Evolutionary conservation across 2,113 vertebrate species (phyloP).

Genomic region (Prinia subflava): DNA sequence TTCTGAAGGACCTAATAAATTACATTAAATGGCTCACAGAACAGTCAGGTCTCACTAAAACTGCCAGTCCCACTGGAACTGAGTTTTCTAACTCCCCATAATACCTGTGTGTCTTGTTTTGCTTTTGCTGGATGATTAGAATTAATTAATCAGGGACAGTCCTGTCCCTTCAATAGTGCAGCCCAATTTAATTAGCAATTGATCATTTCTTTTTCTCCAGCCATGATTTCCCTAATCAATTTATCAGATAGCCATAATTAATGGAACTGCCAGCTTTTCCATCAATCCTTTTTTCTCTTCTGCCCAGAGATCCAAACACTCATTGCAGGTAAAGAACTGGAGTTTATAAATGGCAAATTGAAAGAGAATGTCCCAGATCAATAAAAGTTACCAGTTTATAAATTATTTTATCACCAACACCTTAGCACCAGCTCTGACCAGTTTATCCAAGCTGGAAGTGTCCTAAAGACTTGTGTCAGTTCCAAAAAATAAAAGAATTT

Average conservation of each 20-base stretch:
- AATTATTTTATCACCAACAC: background rate
- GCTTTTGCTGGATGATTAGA: background rate
- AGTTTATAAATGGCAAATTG: background rate
- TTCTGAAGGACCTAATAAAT: background rate
- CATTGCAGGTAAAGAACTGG: background rate
- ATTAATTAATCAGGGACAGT: background rate
- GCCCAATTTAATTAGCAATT: background rate
- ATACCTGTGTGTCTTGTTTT: background rate
- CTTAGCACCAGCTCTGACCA: background rate
- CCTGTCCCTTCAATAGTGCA: background rate
- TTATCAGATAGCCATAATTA: background rate
- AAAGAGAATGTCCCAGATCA: background rate
- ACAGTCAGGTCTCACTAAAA: background rate
- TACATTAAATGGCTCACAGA: background rate
- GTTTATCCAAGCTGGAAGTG: background rate
- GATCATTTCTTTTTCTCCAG: background rate
- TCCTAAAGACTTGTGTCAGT: background rate
- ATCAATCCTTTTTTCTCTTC: background rate
- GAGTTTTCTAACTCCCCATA: background rate
- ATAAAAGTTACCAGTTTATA: background rate
- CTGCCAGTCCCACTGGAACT: background rate
- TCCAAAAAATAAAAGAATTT: background rate
- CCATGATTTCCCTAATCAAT: background rate
- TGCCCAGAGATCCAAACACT: background rate
- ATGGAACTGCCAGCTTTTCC: background rate